phyloP scores from a whole-genome alignment of 2,113 vertebrate genomes.

The Thalassarche chlororhynchos region DNA sequence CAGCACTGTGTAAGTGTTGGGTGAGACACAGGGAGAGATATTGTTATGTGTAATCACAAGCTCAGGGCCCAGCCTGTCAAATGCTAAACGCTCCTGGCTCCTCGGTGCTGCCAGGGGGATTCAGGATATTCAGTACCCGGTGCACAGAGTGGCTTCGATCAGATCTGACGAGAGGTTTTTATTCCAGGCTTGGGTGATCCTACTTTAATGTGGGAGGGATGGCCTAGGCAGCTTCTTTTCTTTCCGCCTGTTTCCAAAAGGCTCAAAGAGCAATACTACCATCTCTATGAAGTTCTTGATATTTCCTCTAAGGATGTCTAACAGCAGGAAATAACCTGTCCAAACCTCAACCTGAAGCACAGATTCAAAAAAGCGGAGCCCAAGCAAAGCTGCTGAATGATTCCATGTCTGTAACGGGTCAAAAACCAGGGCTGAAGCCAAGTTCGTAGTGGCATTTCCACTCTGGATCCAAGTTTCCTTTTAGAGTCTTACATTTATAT shows the following conservation, averaged over 20 bases:
- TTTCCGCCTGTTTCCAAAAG: background rate
- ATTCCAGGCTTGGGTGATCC: background rate
- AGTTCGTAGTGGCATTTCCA: background rate
- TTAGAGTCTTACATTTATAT: background rate
- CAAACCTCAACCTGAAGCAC: background rate
- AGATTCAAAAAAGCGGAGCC: background rate
- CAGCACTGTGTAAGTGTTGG: background rate
- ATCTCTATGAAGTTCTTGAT: background rate
- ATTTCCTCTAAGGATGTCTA: background rate
- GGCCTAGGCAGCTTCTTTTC: background rate
- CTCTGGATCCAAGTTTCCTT: background rate
- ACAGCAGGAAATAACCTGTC: background rate
- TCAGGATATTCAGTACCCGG: background rate
- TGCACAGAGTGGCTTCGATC: background rate
- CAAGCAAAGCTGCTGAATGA: background rate
- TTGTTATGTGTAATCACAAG: background rate
- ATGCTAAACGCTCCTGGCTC: background rate
- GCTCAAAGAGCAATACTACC: background rate
- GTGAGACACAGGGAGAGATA: background rate
- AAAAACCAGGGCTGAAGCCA: background rate
- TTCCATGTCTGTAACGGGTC: background rate
- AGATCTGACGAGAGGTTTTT: background rate
- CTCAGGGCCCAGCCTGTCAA: background rate
- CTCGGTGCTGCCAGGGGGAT: background rate
- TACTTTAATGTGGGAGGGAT: background rate